Evolutionary conservation across 2,888 invertebrate species (phyloP), one percentile per base, ranked within the genome.

Genomic region (Euzophera pinguis): DNA sequence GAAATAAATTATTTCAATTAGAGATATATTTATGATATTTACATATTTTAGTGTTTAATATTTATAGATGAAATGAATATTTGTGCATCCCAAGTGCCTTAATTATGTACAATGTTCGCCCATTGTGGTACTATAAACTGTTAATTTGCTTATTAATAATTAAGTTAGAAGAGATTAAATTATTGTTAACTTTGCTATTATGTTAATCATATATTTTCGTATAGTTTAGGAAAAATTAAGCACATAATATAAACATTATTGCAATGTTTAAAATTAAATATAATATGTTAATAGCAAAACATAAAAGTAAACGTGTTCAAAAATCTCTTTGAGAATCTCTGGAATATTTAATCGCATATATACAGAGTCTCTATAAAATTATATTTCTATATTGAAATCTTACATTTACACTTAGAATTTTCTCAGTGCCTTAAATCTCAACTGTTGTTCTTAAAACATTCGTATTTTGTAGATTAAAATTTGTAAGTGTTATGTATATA

Each of bases 121-220:
- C 69, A 73, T 77, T 73, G 76, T 81, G 89, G 84, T 87, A 84
- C 84, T 87, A 81, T 84, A 79, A 62, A 73, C 75, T 87, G 85
- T 88, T 88, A 83, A 78, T 69, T n/a, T 79, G 82, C 81, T 86
- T 84, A 76, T 71, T n/a, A 61, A 69, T 78, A 78, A 74, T 79
- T 84, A 81, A 81, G 80, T 78, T 84, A 84, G 84, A 84, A 78
- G 86, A 89, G 87, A 89, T 88, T 89, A 89, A 89, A 88, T 88
- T 88, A 89, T 89, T 89, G 88, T 89, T 90, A 87, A 89, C 81
- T 87, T 84, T 83, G 78, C 86, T 86, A 75, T 37, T 81, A 86
- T 83, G 80, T 87, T 87, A 84, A 84, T 84, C 78, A 78, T 83
- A 79, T 79, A 71, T 35, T n/a, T n/a, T n/a, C n/a, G n/a, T 39